Conservation (phyloP, 2,797 vertebrate genomes). For the Lycodopsis pacificus region DNA sequence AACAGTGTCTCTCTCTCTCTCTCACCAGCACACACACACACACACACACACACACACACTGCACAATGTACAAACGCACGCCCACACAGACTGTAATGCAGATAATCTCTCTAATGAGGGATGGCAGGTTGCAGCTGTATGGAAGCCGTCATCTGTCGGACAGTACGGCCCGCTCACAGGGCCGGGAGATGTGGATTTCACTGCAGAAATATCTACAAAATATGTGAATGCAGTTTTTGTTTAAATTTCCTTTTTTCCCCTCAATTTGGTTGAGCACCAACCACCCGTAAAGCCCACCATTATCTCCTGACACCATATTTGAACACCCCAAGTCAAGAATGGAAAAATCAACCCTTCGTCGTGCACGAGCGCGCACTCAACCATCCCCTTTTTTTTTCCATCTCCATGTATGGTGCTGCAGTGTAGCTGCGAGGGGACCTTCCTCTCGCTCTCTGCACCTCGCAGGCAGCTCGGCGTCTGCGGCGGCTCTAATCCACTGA, state of each 20-base stretch:
- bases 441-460: constrained; percentile 60
- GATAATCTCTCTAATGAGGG: constrained; percentile 55
- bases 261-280: constrained; percentile 25
- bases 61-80: constrained; percentile 20
- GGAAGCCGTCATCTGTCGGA: constrained; percentile 28
- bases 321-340: constrained; percentile 52
- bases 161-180: background rate
- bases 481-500: constrained; percentile 76
- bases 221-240: constrained; percentile 5
- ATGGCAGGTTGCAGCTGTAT: constrained; percentile 52
- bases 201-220: background rate
- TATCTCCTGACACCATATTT: constrained; percentile 59
- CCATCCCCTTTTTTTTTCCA: constrained; percentile 68
- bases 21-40: background rate
- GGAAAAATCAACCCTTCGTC: constrained; percentile 66
- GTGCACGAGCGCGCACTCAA: constrained; percentile 59
- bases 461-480: constrained; percentile 60
- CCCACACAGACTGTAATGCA: constrained; percentile 27
- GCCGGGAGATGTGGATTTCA: background rate
- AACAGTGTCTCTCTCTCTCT: background rate
- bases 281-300: constrained; percentile 35
- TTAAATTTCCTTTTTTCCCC: constrained; percentile 15
- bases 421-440: constrained; percentile 60
- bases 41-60: background rate
- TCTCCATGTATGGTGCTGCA: constrained; percentile 79